phyloP scores from a whole-genome alignment of 2,888 invertebrate genomes.

The Pristionchus arcanus region DNA sequence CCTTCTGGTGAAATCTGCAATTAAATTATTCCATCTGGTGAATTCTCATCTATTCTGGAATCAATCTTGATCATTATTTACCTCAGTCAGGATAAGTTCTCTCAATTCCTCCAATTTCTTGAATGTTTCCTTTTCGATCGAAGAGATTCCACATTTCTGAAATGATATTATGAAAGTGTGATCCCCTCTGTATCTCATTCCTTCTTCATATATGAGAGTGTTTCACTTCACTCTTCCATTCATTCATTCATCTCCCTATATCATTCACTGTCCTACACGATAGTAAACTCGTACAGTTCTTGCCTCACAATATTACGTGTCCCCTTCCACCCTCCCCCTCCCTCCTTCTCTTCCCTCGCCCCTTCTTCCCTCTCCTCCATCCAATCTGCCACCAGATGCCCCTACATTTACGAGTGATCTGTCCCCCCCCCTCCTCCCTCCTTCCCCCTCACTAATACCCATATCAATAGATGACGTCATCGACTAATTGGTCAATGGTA shows the following conservation, averaged over 20 bases:
- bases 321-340: not conserved
- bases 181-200: not conserved
- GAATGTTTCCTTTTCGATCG: constrained; percentile 17
- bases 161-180: not conserved
- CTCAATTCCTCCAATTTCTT: not conserved
- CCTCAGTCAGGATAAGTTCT: constrained; percentile 31
- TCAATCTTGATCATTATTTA: not conserved
- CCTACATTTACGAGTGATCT: not conserved
- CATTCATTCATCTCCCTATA: constrained; percentile 49
- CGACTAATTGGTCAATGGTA: constrained; percentile 31
- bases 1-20: constrained; percentile 14
- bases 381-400: constrained; percentile 35
- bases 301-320: constrained; percentile 18
- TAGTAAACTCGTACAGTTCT: constrained; percentile 24
- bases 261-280: constrained; percentile 10
- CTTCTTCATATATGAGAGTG: not conserved
- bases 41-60: not conserved
- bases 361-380: not conserved
- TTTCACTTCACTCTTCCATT: constrained; percentile 10
- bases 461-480: constrained; percentile 9
- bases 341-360: not conserved
- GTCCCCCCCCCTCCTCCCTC: not conserved
- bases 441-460: constrained; percentile 12
- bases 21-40: no score
- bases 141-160: constrained; percentile 18